Conservation (phyloP, 2,113 vertebrate genomes). For the Takifugu flavidus region DNA sequence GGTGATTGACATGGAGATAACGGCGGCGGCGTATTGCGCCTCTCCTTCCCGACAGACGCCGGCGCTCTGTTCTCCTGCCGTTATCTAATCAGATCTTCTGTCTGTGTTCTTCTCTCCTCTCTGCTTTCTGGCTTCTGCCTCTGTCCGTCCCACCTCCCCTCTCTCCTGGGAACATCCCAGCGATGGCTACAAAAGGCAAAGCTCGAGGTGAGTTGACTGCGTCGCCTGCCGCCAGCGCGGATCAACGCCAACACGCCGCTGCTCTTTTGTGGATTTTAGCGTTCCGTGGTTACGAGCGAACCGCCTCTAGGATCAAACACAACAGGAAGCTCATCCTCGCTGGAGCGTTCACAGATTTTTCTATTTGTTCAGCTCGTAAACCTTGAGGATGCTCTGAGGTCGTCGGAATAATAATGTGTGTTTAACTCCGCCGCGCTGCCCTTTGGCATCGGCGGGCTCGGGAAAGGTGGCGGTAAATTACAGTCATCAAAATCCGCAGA, state of each 20-base stretch:
- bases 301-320: neutral
- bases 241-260: too few relatives aligned
- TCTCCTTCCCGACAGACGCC: constrained; percentile 13
- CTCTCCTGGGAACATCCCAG: constrained; percentile 65
- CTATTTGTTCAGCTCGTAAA: constrained; percentile 13
- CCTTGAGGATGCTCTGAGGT: constrained; percentile 10
- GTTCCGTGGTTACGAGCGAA: neutral
- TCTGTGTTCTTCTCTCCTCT: constrained; percentile 47
- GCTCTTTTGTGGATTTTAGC: neutral
- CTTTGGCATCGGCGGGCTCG: constrained; percentile 16
- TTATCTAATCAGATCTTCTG: constrained; percentile 68
- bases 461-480: constrained; percentile 36
- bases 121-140: constrained; percentile 51
- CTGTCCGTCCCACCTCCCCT: constrained; percentile 47
- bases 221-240: too few relatives aligned
- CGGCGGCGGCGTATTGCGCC: constrained; percentile 27
- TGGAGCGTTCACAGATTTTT: neutral
- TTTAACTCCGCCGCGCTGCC: constrained; percentile 21
- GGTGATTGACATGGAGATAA: constrained; percentile 49
- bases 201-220: constrained; percentile 74
- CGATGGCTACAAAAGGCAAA: constrained; percentile 79
- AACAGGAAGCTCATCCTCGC: neutral
- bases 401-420: constrained; percentile 8
- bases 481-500: constrained; percentile 18
- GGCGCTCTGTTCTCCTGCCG: constrained; percentile 43